Conservation (phyloP, 2,797 vertebrate genomes). For the Microtus obscurus region DNA sequence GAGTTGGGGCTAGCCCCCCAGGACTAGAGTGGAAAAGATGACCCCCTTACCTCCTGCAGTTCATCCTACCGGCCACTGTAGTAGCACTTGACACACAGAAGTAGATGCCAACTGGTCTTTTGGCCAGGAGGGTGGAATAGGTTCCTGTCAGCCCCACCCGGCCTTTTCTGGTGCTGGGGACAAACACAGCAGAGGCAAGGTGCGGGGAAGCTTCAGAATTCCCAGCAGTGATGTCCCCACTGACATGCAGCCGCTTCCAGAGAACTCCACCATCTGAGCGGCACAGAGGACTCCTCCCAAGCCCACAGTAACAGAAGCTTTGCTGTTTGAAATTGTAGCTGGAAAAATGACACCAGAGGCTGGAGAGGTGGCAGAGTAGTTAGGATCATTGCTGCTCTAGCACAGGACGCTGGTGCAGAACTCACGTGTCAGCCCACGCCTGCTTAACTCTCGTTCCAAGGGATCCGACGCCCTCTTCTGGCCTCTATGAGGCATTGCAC, state of each 20-base stretch:
- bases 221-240: neutral
- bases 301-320: neutral
- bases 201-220: neutral
- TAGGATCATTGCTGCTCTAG: neutral
- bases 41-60: neutral
- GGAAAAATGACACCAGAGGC: neutral
- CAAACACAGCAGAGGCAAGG: neutral
- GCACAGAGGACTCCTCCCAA: neutral
- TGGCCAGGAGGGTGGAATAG: neutral
- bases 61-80: neutral
- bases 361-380: neutral
- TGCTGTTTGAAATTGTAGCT: neutral
- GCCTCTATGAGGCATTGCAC: neutral
- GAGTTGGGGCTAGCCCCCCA: neutral
- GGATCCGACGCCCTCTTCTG: neutral
- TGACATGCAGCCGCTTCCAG: neutral
- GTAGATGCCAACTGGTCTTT: neutral
- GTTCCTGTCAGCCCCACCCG: neutral
- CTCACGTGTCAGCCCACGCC: neutral
- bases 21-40: neutral
- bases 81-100: neutral
- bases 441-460: neutral
- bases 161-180: neutral
- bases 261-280: neutral
- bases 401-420: neutral